Percentiles rank a stretch among this genome's conserved stretches.
Evolutionary conservation across 2,888 invertebrate species (phyloP).

Genomic region (Ennomos fuscantarius): DNA sequence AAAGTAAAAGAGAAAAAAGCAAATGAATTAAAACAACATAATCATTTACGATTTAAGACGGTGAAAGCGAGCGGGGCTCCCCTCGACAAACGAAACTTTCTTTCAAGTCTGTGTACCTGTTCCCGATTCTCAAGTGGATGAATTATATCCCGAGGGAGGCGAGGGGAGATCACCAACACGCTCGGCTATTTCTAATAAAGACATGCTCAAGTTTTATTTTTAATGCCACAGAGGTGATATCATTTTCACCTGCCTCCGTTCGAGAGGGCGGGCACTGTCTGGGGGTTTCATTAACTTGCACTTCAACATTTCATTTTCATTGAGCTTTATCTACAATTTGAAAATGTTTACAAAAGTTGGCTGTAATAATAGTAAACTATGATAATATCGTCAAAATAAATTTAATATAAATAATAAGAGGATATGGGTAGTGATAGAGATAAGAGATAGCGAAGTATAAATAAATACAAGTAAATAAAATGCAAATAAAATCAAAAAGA

Average conservation of each 20-base stretch:
- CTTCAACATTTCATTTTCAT: slow-evolving; percentile 3
- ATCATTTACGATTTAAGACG: slow-evolving; percentile 81
- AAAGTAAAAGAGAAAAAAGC: slow-evolving; percentile 75
- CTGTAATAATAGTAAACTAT: slow-evolving; percentile 1
- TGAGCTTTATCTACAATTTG: slow-evolving; percentile 5
- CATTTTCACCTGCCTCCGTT: slow-evolving; percentile 67
- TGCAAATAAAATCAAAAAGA: slow-evolving; percentile 80
- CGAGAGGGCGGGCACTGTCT: slow-evolving; percentile 10
- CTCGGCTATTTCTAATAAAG: slow-evolving; percentile 77
- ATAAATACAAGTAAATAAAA: slow-evolving; percentile 49
- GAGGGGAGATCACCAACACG: slow-evolving; percentile 67
- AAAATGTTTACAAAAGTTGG: slow-evolving; percentile 9
- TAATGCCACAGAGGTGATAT: slow-evolving; percentile 68
- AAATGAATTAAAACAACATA: slow-evolving; percentile 84
- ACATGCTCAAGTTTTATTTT: slow-evolving; percentile 75
- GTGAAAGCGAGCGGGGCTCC: slow-evolving; percentile 70
- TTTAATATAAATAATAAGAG: slow-evolving; percentile 32
- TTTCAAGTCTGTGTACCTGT: slow-evolving; percentile 82
- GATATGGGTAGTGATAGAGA: slow-evolving; percentile 33
- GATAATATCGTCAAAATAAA: background rate
- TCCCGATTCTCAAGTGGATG: slow-evolving; percentile 82
- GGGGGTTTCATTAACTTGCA: slow-evolving; percentile 13
- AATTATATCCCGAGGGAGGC: slow-evolving; percentile 80
- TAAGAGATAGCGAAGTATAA: slow-evolving; percentile 43
- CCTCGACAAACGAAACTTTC: slow-evolving; percentile 81